Evolutionary conservation across 2,888 invertebrate genomes (phyloP).

Genomic region (Didymodactylos carnosus): DNA sequence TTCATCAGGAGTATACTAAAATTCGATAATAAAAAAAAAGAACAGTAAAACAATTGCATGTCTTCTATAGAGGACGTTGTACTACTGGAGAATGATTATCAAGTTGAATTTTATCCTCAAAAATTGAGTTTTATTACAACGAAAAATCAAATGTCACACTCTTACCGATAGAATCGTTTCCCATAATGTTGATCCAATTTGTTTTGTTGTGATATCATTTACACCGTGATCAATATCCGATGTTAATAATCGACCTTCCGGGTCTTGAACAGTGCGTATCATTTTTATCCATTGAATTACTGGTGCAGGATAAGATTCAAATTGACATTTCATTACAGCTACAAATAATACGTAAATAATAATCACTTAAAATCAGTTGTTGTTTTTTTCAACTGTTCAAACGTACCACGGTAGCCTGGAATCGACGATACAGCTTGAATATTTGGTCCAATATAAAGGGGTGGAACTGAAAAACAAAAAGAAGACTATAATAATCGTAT

Average conservation of each 20-base stretch:
- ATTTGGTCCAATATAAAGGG: not conserved
- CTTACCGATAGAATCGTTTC: not conserved
- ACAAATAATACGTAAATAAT: too few relatives aligned
- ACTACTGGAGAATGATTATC: too few relatives aligned
- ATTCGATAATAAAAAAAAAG: too few relatives aligned
- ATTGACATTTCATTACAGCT: not conserved
- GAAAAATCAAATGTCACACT: too few relatives aligned
- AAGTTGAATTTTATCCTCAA: too few relatives aligned
- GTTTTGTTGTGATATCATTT: not conserved
- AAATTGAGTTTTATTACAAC: too few relatives aligned
- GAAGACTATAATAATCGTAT: not conserved
- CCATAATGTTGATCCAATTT: not conserved
- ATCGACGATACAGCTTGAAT: not conserved
- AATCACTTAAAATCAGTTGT: too few relatives aligned
- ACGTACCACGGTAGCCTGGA: not conserved
- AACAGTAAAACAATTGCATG: too few relatives aligned
- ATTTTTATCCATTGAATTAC: not conserved
- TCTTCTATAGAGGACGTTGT: too few relatives aligned
- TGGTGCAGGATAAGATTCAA: not conserved
- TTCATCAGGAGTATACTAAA: not conserved
- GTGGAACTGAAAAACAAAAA: not conserved
- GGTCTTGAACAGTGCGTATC: not conserved
- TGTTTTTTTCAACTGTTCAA: too few relatives aligned
- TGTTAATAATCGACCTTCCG: not conserved
- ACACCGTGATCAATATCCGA: not conserved